These are phyloP conservation scores for Ciconia nigra DNA, from an alignment of 2,797 vertebrate genomes.

Conservation along the genomic window DNA sequence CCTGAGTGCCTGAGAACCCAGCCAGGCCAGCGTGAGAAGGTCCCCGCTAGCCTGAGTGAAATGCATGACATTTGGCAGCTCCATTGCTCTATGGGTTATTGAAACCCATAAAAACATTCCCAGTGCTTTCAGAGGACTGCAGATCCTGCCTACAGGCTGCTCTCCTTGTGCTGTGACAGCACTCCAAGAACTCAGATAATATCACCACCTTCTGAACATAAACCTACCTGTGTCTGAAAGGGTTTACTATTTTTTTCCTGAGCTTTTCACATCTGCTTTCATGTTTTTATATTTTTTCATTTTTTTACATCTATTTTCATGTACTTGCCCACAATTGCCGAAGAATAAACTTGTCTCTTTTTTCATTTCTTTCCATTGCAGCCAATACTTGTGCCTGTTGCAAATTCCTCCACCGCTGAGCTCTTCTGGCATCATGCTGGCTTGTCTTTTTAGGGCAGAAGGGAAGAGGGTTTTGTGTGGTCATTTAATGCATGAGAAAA, in stretches of 20 bases:
- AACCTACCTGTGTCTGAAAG: neutral
- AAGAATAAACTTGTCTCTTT: neutral
- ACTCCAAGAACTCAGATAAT: neutral
- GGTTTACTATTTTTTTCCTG: neutral
- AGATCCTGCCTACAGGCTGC: neutral
- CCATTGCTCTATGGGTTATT: neutral
- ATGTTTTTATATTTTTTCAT: too few species aligned
- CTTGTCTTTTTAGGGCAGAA: slow-evolving; percentile 19
- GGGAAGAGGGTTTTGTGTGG: slow-evolving; percentile 46
- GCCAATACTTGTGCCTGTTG: neutral
- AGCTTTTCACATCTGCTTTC: neutral
- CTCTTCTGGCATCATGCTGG: slow-evolving; percentile 10
- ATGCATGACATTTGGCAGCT: slow-evolving; percentile 2
- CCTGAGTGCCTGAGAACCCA: neutral
- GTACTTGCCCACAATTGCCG: neutral
- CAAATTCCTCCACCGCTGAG: neutral
- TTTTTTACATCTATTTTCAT: too few species aligned
- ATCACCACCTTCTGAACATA: neutral
- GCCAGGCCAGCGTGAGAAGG: neutral
- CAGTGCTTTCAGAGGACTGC: neutral
- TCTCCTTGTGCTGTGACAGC: neutral
- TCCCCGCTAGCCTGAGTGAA: neutral
- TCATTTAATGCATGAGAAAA: slow-evolving; percentile 65
- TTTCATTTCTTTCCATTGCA: neutral
- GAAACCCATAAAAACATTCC: neutral